Conservation (phyloP, 2,888 invertebrate genomes). For the Sphaerophoria rueppellii region DNA sequence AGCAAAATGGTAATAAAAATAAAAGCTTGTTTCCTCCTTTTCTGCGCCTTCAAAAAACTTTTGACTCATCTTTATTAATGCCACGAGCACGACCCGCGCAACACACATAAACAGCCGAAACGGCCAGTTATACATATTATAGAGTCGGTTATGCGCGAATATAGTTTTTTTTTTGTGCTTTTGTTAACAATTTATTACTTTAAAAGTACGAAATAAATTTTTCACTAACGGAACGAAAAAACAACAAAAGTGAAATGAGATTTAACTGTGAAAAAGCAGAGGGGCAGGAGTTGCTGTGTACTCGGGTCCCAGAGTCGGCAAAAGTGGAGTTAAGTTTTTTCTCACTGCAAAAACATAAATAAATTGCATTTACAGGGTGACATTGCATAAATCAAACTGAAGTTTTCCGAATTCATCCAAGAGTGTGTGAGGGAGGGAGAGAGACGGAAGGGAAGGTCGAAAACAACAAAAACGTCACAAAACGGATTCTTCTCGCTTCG, state of each 20-base stretch:
- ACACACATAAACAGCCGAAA: no score
- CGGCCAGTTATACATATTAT: no score
- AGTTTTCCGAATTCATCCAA: slow-evolving; percentile 49
- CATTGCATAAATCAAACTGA: slow-evolving; percentile 72
- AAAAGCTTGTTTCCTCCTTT: slow-evolving; percentile 61
- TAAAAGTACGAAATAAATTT: slow-evolving; percentile 70
- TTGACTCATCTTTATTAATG: slow-evolving; percentile 6
- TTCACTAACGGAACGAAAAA: slow-evolving; percentile 38
- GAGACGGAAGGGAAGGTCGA: slow-evolving; percentile 1
- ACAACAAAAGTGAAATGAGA: slow-evolving; percentile 35
- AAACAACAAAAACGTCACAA: neutral
- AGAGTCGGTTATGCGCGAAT: neutral
- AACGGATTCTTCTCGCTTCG: neutral
- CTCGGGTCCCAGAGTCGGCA: neutral
- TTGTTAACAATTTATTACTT: slow-evolving; percentile 68
- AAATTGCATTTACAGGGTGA: slow-evolving; percentile 73
- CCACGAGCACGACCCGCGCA: neutral
- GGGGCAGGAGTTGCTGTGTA: neutral
- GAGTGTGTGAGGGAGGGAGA: slow-evolving; percentile 3
- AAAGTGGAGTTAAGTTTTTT: slow-evolving; percentile 13
- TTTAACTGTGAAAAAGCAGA: neutral
- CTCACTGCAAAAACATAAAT: slow-evolving; percentile 61
- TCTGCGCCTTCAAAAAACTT: slow-evolving; percentile 15
- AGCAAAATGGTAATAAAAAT: slow-evolving; percentile 62
- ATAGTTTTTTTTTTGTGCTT: slow-evolving; percentile 6